Evolutionary conservation across 2,888 invertebrate genomes (phyloP), one percentile per base, ranked within the genome.

Genomic region (Tethea ocularis): DNA sequence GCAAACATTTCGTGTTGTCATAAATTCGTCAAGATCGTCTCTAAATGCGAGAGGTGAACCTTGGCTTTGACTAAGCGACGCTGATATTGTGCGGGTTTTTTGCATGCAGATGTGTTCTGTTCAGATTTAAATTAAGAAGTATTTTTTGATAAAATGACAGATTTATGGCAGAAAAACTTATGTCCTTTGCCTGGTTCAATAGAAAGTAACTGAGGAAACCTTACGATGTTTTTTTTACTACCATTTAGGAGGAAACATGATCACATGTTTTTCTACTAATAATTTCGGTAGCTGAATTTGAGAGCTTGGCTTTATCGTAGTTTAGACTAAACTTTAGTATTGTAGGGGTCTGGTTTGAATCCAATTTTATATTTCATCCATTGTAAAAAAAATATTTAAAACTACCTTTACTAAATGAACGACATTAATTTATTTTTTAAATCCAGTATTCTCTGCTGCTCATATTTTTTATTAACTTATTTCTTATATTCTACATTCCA

Each of bases 401-500:
- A n/a, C n/a, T n/a, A n/a, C n/a, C 17, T 41, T 17, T 10, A 46
- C 46, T 46, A 46, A 46, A 46, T 6, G 46, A 20, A 2, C 20
- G 46, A 20, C 17, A 10, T 38, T 46, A 20, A 46, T 46, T 46
- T 46, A 46, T 46, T 20, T 46, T 46, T 46, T 46, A 46, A 46
- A 20, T 20, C 46, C 46, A 46, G 46, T 46, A 46, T 46, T 46
- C 46, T 20, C 46, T 10, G 46, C 20, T n/a, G 46, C 46, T 46
- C 17, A 41, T 46, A 46, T 17, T 20, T 46, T 20, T 46, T 46
- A 46, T 46, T 10, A 20, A 46, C 20, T 46, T 46, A 20, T 20
- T 46, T 46, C n/a, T 46, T 46, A 1, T 20, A 46, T 17, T 46
- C 46, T 46, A 46, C 46, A 46, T 46, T 46, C 46, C 46, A 46